These are phyloP conservation scores for Dendroctonus ponderosae DNA, from an alignment of 1,140 invertebrate genomes.

Conservation along the genomic window DNA sequence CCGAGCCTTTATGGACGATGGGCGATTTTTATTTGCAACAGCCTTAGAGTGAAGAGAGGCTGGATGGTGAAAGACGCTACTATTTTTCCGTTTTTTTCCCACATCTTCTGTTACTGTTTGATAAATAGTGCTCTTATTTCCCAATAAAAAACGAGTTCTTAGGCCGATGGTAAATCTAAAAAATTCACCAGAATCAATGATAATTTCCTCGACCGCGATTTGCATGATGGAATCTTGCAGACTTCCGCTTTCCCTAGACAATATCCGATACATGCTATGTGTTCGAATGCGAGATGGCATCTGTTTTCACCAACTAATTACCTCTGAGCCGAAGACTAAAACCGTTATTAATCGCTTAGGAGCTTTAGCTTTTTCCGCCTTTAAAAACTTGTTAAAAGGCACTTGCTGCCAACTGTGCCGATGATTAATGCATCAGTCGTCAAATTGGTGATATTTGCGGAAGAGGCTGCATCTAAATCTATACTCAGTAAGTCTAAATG, in stretches of 20 bases:
- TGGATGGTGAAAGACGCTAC: neutral
- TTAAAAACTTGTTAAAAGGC: conserved; percentile 17
- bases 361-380: conserved; percentile 16
- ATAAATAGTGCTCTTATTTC: too few species aligned
- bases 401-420: neutral
- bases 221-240: neutral
- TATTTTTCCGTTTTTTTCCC: neutral
- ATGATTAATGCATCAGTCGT: conserved; percentile 16
- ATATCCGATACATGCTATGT: too few species aligned
- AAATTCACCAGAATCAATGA: neutral
- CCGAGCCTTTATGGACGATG: neutral
- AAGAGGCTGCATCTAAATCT: neutral
- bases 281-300: neutral
- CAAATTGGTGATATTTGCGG: neutral
- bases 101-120: too few species aligned
- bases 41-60: neutral
- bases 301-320: conserved; percentile 23
- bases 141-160: too few species aligned
- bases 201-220: neutral
- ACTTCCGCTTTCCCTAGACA: neutral
- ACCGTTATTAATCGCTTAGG: conserved; percentile 23
- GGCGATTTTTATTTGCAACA: neutral
- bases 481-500: too few species aligned
- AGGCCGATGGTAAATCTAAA: too few species aligned
- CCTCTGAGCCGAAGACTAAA: conserved; percentile 7